Base-by-base conservation (phyloP, 2,113 vertebrate genomes). In the Alces alces region DNA sequence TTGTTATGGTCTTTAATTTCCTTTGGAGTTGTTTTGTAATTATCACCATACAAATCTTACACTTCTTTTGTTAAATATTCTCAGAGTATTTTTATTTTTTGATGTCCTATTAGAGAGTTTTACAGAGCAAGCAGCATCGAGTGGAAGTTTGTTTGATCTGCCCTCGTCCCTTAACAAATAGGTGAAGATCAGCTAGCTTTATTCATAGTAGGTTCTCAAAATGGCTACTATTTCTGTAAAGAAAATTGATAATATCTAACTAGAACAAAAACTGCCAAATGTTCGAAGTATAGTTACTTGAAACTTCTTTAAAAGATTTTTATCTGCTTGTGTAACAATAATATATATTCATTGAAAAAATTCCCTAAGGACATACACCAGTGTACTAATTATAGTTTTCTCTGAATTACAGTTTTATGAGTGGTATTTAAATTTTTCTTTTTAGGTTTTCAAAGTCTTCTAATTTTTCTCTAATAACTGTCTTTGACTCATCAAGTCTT, bases 371-470 rank as follows among this genome's bases (percentile, higher is more conserved):
- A 47, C 23, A 36, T 90, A 93, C 16, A 52, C 52, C 23, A 79
- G 7, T 60, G 7, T 86, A 52, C 21, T 84, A 55, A 89, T 94
- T 94, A 66, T 43, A 45, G 0, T 73, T 96, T 94, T 95, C 11
- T 78, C 28, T 61, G 45, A 73, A 43, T 95, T 94, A 73, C 0
- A 89, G 50, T 94, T 86, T 94, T 54, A 45, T 70, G 28, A 86
- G 28, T 93, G 30, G 4, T 78, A 12, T 86, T 85, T 55, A 70
- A 58, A 76, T 97, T 90, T 66, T n/a, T 78, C 39, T 36, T 12
- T 91, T 93, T 96, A 45, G 43, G 47, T 91, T 97, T 96, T 95
- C 16, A 39, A 12, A 93, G 79, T 94, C 33, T 61, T 60, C 15
- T 79, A 12, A 66, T 88, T 92, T 98, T 96, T 45, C 6, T 97